These are phyloP conservation scores for Aethina tumida DNA, from an alignment of 1,140 invertebrate species.

Conservation along the genomic window DNA sequence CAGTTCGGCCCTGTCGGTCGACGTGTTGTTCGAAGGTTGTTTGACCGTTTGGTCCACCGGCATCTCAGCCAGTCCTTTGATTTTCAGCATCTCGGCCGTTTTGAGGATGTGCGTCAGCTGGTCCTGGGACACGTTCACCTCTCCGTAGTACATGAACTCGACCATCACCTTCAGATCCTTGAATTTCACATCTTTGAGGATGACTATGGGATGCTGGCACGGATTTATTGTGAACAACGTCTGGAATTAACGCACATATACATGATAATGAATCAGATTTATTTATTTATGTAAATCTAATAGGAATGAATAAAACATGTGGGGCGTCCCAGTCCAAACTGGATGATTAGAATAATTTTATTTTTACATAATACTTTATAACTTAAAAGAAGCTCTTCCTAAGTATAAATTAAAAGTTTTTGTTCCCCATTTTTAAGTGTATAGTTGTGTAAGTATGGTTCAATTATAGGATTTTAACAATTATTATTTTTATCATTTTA, in stretches of 20 bases:
- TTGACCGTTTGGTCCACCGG: slow-evolving; percentile 59
- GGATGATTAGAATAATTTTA: no score
- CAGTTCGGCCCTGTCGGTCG: slow-evolving; percentile 37
- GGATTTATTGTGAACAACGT: slow-evolving; percentile 73
- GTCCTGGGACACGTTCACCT: slow-evolving; percentile 83
- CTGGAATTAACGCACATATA: slow-evolving; percentile 36
- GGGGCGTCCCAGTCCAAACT: no score
- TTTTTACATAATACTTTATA: no score
- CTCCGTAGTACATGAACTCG: slow-evolving; percentile 87
- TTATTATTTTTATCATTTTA: no score
- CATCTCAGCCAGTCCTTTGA: slow-evolving; percentile 79
- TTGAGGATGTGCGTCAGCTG: slow-evolving; percentile 76
- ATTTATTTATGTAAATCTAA: no score
- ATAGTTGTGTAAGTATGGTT: no score
- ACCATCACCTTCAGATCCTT: slow-evolving; percentile 79
- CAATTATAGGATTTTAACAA: no score
- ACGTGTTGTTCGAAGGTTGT: slow-evolving; percentile 48
- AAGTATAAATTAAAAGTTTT: no score
- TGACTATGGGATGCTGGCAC: slow-evolving; percentile 82
- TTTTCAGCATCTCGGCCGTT: slow-evolving; percentile 78
- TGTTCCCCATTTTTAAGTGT: no score
- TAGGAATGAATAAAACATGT: no score
- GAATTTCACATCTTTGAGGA: slow-evolving; percentile 80
- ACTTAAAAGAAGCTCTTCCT: no score
- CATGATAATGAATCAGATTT: no score